These are phyloP conservation scores for Papilio protenor DNA, from an alignment of 2,888 invertebrate species.

Conservation along the genomic window DNA sequence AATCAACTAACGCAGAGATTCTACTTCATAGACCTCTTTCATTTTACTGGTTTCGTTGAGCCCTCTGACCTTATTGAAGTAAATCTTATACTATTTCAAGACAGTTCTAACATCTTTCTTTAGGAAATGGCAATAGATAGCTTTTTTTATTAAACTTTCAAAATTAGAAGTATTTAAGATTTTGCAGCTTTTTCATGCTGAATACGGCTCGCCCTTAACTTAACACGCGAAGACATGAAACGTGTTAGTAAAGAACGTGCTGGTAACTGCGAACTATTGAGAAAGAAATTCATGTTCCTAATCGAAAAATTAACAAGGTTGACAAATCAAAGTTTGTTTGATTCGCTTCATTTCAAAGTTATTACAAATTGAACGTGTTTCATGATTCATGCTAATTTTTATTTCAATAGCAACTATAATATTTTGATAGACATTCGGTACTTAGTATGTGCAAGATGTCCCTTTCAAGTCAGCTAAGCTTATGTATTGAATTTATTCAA, in stretches of 20 bases:
- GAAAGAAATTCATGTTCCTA: not conserved
- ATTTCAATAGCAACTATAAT: not conserved
- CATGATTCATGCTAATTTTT: not conserved
- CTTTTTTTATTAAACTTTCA: too few species aligned
- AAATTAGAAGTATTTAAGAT: too few species aligned
- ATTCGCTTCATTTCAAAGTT: not conserved
- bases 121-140: too few species aligned
- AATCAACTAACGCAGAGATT: slow-evolving; percentile 9
- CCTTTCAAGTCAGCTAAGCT: not conserved
- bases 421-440: not conserved
- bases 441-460: not conserved
- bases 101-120: too few species aligned
- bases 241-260: too few species aligned
- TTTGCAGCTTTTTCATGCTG: too few species aligned
- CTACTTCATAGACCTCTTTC: not conserved
- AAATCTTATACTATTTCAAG: not conserved
- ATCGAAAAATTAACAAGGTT: not conserved
- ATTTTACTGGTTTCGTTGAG: not conserved
- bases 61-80: not conserved
- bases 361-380: not conserved
- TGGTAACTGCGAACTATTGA: too few species aligned
- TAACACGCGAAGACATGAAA: too few species aligned
- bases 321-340: not conserved
- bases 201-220: too few species aligned
- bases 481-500: not conserved